A percentile compares a stretch with the other conserved stretches of the same genome.
These are phyloP conservation scores for Wiebesia pumilae DNA, from an alignment of 1,140 invertebrate species.

Conservation along the genomic window DNA sequence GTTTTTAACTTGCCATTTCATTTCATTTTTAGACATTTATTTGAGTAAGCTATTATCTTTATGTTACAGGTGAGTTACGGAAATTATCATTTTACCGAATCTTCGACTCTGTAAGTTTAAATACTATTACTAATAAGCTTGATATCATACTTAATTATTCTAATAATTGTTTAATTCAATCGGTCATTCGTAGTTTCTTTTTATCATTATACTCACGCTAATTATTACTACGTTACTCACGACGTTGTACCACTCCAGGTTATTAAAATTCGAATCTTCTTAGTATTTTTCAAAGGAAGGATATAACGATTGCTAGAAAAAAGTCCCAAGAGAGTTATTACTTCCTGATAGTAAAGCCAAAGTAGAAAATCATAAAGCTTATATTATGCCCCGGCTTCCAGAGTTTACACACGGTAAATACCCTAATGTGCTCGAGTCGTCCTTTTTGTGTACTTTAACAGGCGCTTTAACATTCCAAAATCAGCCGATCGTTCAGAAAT, in stretches of 20 bases:
- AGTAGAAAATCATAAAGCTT: neutral
- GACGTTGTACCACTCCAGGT: neutral
- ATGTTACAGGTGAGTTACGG: slow-evolving; percentile 8
- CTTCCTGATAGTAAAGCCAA: neutral
- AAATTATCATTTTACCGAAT: neutral
- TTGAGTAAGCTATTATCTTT: neutral
- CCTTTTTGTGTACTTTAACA: neutral
- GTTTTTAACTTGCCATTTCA: no score
- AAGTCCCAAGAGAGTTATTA: neutral
- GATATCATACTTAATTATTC: neutral
- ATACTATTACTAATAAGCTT: neutral
- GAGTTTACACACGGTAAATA: no score
- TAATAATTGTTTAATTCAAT: neutral
- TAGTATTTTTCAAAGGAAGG: neutral
- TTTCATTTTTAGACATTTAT: neutral
- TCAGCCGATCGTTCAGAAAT: neutral
- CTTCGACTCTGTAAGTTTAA: neutral
- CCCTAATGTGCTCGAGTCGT: no score
- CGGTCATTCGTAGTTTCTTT: neutral
- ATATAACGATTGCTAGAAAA: neutral
- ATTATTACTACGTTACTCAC: neutral
- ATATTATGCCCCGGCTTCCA: neutral
- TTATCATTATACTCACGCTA: neutral
- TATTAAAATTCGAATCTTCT: slow-evolving; percentile 1
- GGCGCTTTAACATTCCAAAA: neutral